Base-by-base conservation (phyloP, 2,888 invertebrate species). In the Oscheius myriophilus region DNA sequence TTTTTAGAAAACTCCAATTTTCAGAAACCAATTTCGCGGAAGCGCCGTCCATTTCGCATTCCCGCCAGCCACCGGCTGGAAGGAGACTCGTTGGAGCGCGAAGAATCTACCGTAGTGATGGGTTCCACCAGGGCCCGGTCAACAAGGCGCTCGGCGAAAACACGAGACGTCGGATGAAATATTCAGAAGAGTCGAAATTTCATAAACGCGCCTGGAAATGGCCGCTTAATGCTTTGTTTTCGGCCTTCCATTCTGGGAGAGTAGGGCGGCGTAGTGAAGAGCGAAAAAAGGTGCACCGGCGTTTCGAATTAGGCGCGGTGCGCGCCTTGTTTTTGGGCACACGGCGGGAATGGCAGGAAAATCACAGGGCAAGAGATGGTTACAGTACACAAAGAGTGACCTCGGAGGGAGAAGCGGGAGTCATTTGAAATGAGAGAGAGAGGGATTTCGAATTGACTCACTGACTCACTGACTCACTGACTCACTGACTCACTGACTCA, bases 331-430 rank as follows among this genome's bases (percentile, higher is more conserved):
- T 61, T 59, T 59, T 59, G 26, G 33, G 33, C 26, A n/a, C 26
- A n/a, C 11, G 26, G 26, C 61, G 61, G 61, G 49, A 49, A 33
- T 11, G 23, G 53, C 53, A 33, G 33, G 41, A 39, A 61, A 61
- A 61, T 61, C 46, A 61, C 46, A 61, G 61, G 61, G 61, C 58
- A 58, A 16, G 12, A 6, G 21, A 46, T 25, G 23, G 49, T 61
- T 61, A 61, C 61, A n/a, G 61, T 61, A 61, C 26, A 61, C 49
- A 61, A 61, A 61, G 61, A 33, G 33, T 26, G 61, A 46, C 61
- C 49, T 49, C 61, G 46, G 18, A 6, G 4, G 18, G 49, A 33
- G 49, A 39, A 23, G 57, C 57, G 57, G 57, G 33, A 57, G 39
- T n/a, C 9, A 16, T 41, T 33, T 33, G 33, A 39, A 57, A 57